phyloP scores from a whole-genome alignment of 2,888 invertebrate genomes.

The Melinaea menophilus region DNA sequence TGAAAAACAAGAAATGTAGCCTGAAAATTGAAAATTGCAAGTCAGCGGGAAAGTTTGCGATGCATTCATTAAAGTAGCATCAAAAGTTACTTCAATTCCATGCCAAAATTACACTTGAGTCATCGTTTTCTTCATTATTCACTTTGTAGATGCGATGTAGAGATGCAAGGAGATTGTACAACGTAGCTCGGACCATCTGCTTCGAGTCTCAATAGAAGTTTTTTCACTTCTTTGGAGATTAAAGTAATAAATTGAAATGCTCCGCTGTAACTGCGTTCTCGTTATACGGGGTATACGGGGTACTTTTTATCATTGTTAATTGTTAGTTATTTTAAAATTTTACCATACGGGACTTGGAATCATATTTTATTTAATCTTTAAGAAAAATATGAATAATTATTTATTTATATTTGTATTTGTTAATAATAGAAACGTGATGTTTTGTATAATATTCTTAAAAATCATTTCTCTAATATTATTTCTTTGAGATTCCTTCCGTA shows the following conservation, averaged over 20 bases:
- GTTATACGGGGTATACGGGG: constrained; percentile 1
- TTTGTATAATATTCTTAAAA: not conserved
- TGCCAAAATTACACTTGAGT: constrained; percentile 50
- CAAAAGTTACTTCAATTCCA: constrained; percentile 57
- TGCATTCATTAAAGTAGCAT: constrained; percentile 62
- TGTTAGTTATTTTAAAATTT: not conserved
- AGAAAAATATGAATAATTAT: too few relatives aligned
- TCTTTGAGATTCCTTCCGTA: not conserved
- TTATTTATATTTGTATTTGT: too few relatives aligned
- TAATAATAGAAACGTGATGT: too few relatives aligned
- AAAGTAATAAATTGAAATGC: constrained; percentile 18
- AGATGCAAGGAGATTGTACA: constrained; percentile 4
- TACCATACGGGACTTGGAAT: too few relatives aligned
- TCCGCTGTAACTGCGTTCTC: constrained; percentile 8
- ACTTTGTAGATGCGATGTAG: constrained; percentile 28
- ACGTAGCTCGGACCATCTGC: constrained; percentile 7
- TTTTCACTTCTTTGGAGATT: constrained; percentile 18
- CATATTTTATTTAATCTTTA: too few relatives aligned
- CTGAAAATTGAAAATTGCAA: constrained; percentile 54
- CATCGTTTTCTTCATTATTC: constrained; percentile 40
- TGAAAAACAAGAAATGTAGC: constrained; percentile 37
- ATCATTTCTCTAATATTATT: not conserved
- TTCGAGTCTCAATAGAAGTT: constrained; percentile 6
- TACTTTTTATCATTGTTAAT: constrained; percentile 7
- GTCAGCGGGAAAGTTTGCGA: constrained; percentile 58